Base-by-base conservation (phyloP, 1,140 invertebrate genomes). In the Macrobrachium nipponense region DNA sequence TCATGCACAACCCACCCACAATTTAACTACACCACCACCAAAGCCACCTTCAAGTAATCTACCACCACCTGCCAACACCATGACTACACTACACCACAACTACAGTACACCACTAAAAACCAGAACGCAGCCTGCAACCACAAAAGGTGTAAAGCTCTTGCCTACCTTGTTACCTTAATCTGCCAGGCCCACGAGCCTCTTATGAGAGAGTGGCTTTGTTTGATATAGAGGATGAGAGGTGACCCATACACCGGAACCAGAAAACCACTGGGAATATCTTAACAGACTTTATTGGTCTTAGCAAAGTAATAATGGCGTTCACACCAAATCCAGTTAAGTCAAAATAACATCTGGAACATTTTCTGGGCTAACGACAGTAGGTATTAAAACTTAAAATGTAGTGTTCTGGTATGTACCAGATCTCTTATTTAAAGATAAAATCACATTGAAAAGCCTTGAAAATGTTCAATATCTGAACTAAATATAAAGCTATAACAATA, bases 211-310 rank as follows among this genome's bases (percentile, higher is more conserved):
- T 86, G 83, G 83, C 83, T 86, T 80, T 83, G 81, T 83, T 83
- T 86, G 83, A 86, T 64, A 86, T 86, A 86, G 83, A 86, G 73
- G 83, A 86, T 86, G 83, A 86, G 83, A 86, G 83, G 78, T 86
- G 83, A 86, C 83, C 83, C 83, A 86, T 86, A 86, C 68, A 86
- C 83, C 83, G 83, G 83, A 86, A 86, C 83, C 83, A 86, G 83
- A 86, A 83, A 86, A 86, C 83, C 83, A 86, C 83, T 86, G 83
- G 83, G 83, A 86, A 86, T 86, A 86, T 86, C 83, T 86, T 86
- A 80, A 86, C 68, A 86, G 83, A 86, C 78, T 86, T 86, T 86
- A 86, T 86, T 86, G 83, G 83, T 80, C 83, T 86, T 80, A 86
- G 83, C 77, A 86, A 72, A 86, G 83, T 86, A 86, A 86, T 86